phyloP scores from a whole-genome alignment of 1,140 invertebrate genomes.

The Medauroidea extradentata region DNA sequence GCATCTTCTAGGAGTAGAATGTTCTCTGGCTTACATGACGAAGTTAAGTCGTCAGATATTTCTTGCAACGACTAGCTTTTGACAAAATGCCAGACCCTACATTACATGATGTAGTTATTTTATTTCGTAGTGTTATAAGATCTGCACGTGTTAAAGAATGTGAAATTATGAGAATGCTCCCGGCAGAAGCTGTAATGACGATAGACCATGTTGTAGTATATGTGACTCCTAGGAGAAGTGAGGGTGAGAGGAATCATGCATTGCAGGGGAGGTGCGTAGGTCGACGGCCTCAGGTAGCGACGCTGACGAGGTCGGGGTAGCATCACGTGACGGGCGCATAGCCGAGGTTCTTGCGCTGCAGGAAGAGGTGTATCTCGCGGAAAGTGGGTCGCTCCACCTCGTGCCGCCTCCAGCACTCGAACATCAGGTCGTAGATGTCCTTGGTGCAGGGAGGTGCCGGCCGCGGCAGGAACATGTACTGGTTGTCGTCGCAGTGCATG shows the following conservation, averaged over 20 bases:
- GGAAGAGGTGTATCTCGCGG: constrained; percentile 79
- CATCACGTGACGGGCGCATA: constrained; percentile 50
- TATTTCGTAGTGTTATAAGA: no score
- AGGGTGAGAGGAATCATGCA: not conserved
- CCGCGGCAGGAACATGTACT: constrained; percentile 61
- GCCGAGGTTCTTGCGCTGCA: constrained; percentile 78
- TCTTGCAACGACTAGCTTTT: no score
- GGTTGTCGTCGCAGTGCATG: constrained; percentile 56
- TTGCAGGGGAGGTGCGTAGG: not conserved
- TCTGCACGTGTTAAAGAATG: no score
- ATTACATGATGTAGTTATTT: no score
- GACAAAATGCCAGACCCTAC: no score
- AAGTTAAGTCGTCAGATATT: no score
- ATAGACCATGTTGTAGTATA: no score
- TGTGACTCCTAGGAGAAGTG: no score
- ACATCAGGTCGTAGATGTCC: constrained; percentile 85
- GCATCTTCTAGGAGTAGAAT: no score
- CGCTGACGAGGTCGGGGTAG: not conserved
- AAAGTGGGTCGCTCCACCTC: constrained; percentile 77
- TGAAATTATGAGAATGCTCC: not conserved
- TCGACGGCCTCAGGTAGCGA: not conserved
- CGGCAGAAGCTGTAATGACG: not conserved
- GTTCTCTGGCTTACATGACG: no score
- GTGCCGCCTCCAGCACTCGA: constrained; percentile 82
- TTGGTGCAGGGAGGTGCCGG: constrained; percentile 62